phyloP scores from a whole-genome alignment of 2,113 vertebrate species.

The Scytalopus superciliaris region DNA sequence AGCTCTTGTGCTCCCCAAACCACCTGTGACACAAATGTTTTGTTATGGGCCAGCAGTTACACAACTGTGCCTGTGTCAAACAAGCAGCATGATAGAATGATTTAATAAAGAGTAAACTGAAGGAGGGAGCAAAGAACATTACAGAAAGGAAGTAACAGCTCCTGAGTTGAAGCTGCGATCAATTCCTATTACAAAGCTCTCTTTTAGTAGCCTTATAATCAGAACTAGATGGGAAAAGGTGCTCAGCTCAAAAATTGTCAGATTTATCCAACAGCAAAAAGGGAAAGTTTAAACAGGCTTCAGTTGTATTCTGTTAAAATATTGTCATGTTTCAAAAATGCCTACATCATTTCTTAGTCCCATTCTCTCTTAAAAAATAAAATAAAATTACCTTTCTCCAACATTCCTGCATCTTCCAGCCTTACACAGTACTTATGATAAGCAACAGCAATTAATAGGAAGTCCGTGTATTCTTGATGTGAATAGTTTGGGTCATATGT shows the following conservation, averaged over 20 bases:
- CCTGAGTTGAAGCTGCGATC: neutral
- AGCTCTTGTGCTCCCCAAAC: neutral
- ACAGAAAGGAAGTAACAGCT: neutral
- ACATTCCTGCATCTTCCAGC: neutral
- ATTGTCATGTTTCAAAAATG: neutral
- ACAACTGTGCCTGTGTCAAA: neutral
- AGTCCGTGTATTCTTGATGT: neutral
- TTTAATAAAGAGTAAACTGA: slow-evolving; percentile 8
- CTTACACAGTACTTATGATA: neutral
- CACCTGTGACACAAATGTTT: slow-evolving; percentile 15
- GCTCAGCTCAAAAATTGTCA: neutral
- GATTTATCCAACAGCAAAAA: neutral
- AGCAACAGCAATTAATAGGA: neutral
- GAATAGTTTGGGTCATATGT: neutral
- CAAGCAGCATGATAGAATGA: neutral
- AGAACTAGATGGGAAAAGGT: neutral
- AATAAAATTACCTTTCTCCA: neutral
- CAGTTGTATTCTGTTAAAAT: neutral
- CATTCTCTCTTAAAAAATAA: neutral
- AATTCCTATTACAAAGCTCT: slow-evolving; percentile 16
- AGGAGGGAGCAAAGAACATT: neutral
- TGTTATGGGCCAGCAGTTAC: neutral
- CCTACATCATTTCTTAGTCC: neutral
- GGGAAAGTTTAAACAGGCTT: neutral
- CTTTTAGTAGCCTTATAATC: neutral